phyloP scores from a whole-genome alignment of 2,113 vertebrate genomes.

The Apodemus speciosus region DNA sequence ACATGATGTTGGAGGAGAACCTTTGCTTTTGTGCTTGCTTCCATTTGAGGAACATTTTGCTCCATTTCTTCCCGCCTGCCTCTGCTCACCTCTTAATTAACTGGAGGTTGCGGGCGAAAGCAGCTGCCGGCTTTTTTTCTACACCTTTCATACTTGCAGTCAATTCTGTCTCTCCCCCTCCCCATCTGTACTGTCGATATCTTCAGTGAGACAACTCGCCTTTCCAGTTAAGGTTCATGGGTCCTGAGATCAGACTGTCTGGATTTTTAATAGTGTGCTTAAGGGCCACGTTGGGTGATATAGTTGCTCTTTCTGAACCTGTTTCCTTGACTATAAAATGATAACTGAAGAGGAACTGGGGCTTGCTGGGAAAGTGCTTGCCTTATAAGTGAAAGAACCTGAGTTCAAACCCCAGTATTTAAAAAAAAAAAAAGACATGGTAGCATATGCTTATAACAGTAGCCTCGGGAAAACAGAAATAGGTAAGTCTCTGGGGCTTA shows the following conservation, averaged over 20 bases:
- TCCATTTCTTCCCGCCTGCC: neutral
- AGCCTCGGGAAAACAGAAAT: neutral
- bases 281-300: neutral
- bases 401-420: neutral
- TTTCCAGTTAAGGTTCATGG: conserved; percentile 5
- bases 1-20: neutral
- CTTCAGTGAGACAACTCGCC: neutral
- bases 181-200: neutral
- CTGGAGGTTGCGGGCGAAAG: neutral
- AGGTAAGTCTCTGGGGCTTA: neutral
- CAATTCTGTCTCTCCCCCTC: neutral
- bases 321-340: conserved; percentile 17
- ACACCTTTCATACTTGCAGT: neutral
- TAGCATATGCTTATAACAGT: no score
- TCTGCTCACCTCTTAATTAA: conserved; percentile 1
- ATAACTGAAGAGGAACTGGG: neutral
- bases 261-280: neutral
- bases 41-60: conserved; percentile 15
- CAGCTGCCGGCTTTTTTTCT: neutral
- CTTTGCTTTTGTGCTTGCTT: neutral
- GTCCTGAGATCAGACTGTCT: neutral
- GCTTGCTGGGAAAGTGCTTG: neutral
- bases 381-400: neutral
- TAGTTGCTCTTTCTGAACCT: neutral
- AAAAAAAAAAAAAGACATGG: neutral